Evolutionary conservation across 2,888 invertebrate genomes (phyloP).

Genomic region (Lasius fuliginosus): DNA sequence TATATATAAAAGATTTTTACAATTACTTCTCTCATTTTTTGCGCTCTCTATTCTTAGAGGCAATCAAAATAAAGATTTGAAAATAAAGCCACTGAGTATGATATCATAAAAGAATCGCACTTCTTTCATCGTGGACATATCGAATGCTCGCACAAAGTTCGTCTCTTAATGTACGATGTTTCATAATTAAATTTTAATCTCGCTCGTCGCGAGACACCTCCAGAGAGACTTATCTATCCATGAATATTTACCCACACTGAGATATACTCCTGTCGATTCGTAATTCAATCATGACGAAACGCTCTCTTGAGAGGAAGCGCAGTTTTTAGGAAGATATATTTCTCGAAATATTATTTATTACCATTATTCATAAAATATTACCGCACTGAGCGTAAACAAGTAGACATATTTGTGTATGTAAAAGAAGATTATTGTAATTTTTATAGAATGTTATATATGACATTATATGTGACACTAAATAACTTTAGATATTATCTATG

Average conservation of each 20-base stretch:
- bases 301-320: background rate
- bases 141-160: background rate
- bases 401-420: background rate
- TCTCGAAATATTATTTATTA: slow-evolving; percentile 3
- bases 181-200: slow-evolving; percentile 45
- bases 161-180: slow-evolving; percentile 21
- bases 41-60: background rate
- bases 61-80: background rate
- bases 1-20: background rate
- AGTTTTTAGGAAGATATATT: slow-evolving; percentile 1
- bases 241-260: slow-evolving; percentile 34
- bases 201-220: slow-evolving; percentile 13
- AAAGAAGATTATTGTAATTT: background rate
- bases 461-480: background rate
- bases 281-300: slow-evolving; percentile 38
- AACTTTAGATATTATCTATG: background rate
- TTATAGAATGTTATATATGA: too few species aligned
- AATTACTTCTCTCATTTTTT: background rate
- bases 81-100: background rate
- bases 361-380: background rate
- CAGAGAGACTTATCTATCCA: slow-evolving; percentile 18
- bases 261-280: slow-evolving; percentile 26
- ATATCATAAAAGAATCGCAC: background rate
- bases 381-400: background rate
- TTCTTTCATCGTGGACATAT: background rate